Evolutionary conservation across 2,888 invertebrate species (phyloP).

Genomic region (Campoletis raptor): DNA sequence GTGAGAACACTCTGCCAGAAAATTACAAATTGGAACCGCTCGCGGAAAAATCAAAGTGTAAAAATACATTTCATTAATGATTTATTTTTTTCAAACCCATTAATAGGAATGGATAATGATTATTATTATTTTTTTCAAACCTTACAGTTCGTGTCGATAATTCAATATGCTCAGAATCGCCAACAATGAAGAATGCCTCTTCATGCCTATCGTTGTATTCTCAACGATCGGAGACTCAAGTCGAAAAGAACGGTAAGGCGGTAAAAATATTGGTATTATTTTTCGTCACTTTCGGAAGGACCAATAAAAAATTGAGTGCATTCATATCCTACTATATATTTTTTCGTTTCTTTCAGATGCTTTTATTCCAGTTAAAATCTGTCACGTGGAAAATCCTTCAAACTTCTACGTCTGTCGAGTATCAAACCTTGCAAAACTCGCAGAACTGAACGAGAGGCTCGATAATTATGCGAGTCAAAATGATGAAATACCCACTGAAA

Average conservation of each 20-base stretch:
- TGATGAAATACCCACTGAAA: slow-evolving; percentile 69
- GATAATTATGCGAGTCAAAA: slow-evolving; percentile 64
- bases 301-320: not conserved
- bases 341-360: slow-evolving; percentile 22
- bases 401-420: slow-evolving; percentile 87
- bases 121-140: not conserved
- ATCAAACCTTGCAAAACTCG: slow-evolving; percentile 50
- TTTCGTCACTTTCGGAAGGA: not conserved
- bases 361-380: slow-evolving; percentile 81
- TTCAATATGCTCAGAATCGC: slow-evolving; percentile 1
- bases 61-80: not conserved
- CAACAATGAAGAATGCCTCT: slow-evolving; percentile 9
- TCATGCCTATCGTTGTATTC: slow-evolving; percentile 35
- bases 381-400: slow-evolving; percentile 87
- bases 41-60: slow-evolving; percentile 57
- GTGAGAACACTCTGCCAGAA: slow-evolving; percentile 82
- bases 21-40: slow-evolving; percentile 85
- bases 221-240: slow-evolving; percentile 17
- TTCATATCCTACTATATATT: not conserved
- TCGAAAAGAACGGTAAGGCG: slow-evolving; percentile 29
- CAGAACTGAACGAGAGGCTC: slow-evolving; percentile 69
- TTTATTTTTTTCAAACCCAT: not conserved
- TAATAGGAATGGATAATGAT: not conserved
- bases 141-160: slow-evolving; percentile 17
- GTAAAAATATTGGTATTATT: no score